Conservation (phyloP, 1,140 invertebrate species). For the Dendroctonus ponderosae region DNA sequence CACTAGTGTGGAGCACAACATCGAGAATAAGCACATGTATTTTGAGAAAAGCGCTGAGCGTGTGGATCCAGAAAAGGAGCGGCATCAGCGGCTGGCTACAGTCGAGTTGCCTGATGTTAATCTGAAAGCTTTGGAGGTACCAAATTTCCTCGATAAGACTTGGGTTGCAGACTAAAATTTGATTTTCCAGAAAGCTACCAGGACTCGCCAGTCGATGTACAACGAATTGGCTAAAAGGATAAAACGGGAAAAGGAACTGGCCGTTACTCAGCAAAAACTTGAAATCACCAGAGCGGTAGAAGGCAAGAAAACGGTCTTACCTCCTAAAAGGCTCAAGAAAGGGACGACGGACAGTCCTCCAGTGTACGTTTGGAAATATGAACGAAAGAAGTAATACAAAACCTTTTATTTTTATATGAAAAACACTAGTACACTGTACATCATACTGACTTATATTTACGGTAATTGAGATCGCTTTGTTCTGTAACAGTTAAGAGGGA, state of each 20-base stretch:
- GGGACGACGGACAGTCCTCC: conserved; percentile 72
- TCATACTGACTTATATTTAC: too few species aligned
- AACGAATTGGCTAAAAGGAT: conserved; percentile 79
- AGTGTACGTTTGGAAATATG: conserved; percentile 82
- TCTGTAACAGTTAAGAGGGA: too few species aligned
- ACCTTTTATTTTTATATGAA: too few species aligned
- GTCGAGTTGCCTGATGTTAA: conserved; percentile 59
- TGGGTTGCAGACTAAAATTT: conserved; percentile 2
- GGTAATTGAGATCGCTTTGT: too few species aligned
- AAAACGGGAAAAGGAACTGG: conserved; percentile 77
- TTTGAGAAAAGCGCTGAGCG: conserved; percentile 70
- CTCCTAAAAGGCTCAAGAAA: conserved; percentile 64
- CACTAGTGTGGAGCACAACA: conserved; percentile 67
- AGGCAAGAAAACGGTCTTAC: conserved; percentile 61
- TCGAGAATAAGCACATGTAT: conserved; percentile 75
- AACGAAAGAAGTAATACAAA: conserved; percentile 69
- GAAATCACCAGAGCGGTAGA: conserved; percentile 73
- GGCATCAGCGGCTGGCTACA: conserved; percentile 61
- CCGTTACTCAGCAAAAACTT: conserved; percentile 80
- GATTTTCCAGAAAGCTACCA: conserved; percentile 50
- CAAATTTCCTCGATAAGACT: conserved; percentile 5
- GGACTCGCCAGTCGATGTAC: conserved; percentile 67
- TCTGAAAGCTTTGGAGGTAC: conserved; percentile 55
- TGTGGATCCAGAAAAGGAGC: conserved; percentile 36
- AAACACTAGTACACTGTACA: too few species aligned